Conservation (phyloP, 1,140 invertebrate genomes). For the Pteromalus puparum region DNA sequence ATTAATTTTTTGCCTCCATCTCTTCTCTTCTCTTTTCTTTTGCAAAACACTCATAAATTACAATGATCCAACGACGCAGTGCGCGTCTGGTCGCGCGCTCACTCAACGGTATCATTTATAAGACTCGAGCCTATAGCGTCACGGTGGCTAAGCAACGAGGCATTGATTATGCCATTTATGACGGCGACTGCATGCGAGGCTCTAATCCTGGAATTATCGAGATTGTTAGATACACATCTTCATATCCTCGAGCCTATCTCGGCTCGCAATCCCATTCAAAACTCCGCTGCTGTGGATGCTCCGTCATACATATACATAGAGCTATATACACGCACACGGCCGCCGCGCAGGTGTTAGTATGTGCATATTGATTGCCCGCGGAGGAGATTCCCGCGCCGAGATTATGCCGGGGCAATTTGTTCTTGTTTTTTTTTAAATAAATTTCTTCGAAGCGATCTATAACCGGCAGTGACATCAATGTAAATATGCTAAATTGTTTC, state of each 20-base stretch:
- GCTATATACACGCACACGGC: no score
- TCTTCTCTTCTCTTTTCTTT: constrained; percentile 6
- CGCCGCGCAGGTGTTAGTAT: not conserved
- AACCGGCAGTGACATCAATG: not conserved
- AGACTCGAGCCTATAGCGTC: constrained; percentile 6
- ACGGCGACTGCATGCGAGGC: constrained; percentile 8
- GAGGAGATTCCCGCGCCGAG: not conserved
- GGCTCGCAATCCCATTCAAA: not conserved
- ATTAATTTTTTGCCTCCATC: constrained; percentile 30
- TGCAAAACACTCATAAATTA: constrained; percentile 28
- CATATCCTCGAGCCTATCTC: constrained; percentile 25
- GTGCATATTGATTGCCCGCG: not conserved
- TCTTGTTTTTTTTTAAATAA: not conserved
- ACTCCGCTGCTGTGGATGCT: not conserved
- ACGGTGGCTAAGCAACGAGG: constrained; percentile 46
- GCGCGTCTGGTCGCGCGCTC: not conserved
- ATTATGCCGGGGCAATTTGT: not conserved
- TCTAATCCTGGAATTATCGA: constrained; percentile 47
- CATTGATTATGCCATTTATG: constrained; percentile 52
- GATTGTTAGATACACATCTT: constrained; percentile 50
- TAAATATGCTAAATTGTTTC: constrained; percentile 8
- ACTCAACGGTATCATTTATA: constrained; percentile 36
- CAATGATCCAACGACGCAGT: constrained; percentile 28
- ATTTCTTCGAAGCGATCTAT: not conserved
- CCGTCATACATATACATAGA: not conserved